A percentile compares a stretch with the other conserved stretches of the same genome.
These are phyloP conservation scores for Pherbina coryleti DNA, from an alignment of 2,888 invertebrate genomes.

Conservation along the genomic window DNA sequence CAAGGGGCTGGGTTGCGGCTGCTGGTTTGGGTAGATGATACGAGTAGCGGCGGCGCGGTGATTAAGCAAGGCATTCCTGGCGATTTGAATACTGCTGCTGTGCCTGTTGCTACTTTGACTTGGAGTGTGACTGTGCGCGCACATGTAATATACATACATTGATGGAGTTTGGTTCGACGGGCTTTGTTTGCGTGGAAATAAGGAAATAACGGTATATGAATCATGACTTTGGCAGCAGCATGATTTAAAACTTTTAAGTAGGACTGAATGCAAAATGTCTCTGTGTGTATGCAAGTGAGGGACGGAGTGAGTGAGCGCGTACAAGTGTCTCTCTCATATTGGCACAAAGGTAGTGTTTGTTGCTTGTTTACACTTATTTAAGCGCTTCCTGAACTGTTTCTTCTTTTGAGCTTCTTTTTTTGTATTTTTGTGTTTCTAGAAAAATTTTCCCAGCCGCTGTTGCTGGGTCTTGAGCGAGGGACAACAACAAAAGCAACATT, in stretches of 20 bases:
- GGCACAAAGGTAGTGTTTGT: constrained; percentile 31
- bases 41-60: no score
- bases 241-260: constrained; percentile 60
- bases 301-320: constrained; percentile 8
- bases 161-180: constrained; percentile 9
- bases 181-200: constrained; percentile 58
- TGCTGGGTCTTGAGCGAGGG: background rate
- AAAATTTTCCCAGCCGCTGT: background rate
- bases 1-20: no score
- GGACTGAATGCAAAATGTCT: background rate
- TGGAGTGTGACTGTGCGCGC: background rate
- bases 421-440: background rate
- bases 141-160: background rate
- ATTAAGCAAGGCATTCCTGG: no score
- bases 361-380: constrained; percentile 64
- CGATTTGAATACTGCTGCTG: background rate
- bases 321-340: background rate
- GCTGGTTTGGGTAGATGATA: no score
- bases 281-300: background rate
- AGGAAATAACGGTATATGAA: constrained; percentile 68
- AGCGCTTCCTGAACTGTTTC: constrained; percentile 58
- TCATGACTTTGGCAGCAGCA: constrained; percentile 68
- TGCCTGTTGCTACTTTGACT: background rate
- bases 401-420: background rate
- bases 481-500: background rate